These are phyloP conservation scores for Melanotaenia maccullochi DNA, from an alignment of 2,797 vertebrate species.

Conservation along the genomic window DNA sequence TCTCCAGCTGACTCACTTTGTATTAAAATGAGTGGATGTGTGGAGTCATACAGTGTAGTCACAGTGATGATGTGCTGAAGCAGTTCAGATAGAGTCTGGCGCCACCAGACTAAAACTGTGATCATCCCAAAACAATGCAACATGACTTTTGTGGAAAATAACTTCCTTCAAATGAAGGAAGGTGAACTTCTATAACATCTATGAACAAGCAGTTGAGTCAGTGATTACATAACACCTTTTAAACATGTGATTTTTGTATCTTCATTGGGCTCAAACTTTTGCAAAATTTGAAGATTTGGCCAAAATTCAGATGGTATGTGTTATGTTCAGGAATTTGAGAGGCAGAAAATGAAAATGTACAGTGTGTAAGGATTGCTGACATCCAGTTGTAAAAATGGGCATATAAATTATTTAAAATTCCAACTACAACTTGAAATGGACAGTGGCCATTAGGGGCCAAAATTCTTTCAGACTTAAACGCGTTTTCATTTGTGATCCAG, in stretches of 20 bases:
- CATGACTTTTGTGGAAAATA: neutral
- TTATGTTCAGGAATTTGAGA: neutral
- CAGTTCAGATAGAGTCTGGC: neutral
- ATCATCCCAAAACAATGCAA: neutral
- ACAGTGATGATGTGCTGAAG: slow-evolving; percentile 13
- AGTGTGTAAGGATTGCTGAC: slow-evolving; percentile 38
- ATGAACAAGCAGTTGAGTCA: neutral
- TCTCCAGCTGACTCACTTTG: slow-evolving; percentile 50
- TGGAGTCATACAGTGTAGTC: slow-evolving; percentile 15
- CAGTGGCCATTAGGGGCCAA: too few relatives aligned
- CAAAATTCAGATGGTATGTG: too few relatives aligned
- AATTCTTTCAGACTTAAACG: too few relatives aligned
- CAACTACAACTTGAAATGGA: too few relatives aligned
- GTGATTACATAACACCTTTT: too few relatives aligned
- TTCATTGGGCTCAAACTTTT: too few relatives aligned
- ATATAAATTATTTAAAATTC: too few relatives aligned
- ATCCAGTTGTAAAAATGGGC: neutral
- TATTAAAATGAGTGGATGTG: slow-evolving; percentile 26
- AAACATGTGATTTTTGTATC: too few relatives aligned
- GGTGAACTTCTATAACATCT: neutral
- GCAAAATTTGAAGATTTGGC: too few relatives aligned
- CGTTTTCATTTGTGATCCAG: too few relatives aligned
- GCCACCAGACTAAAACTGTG: slow-evolving; percentile 1
- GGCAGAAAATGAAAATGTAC: slow-evolving; percentile 15
- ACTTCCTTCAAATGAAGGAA: neutral